Base-by-base conservation (phyloP, 1,140 invertebrate genomes). In the Antheraea mylitta region DNA sequence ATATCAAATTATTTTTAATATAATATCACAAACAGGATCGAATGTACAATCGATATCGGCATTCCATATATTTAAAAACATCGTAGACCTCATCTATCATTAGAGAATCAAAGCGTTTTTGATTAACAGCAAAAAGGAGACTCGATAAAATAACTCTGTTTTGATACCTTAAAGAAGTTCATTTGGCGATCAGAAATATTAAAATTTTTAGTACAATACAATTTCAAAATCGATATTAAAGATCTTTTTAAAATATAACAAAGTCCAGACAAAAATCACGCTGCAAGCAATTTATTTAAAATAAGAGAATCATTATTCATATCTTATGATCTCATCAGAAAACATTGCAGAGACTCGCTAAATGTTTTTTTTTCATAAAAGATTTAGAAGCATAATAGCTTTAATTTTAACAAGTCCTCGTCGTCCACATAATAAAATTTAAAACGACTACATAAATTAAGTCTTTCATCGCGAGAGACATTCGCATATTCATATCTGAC, bases 11-110 rank as follows among this genome's bases (percentile, higher is more conserved):
- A 42, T 19, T 11, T 58, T 66, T 37, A 36, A 58, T 37, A 66
- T 48, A 18, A 45, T 62, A 68, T 59, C 6, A 66, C 53, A 66
- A 53, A 53, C 16, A 19, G 18, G 36, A 61, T 66, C 73, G 75
- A 79, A 72, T 83, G 84, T 80, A 84, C 77, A 86, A 80, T 84
- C 82, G 75, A 86, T 84, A 63, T 81, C 76, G 10, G 78, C 70
- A 75, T 79, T 83, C 80, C 82, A 83, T 68, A 84, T 16, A 53
- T 16, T 53, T n/a, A 16, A 13, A 53, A 13, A 2, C 75, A 66
- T 80, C 75, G 30, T 81, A 77, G 42, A 83, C 80, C 58, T 80
- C 68, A 19, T 74, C 80, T 0, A 64, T n/a, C 48, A 66, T 66
- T 66, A 30, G 42, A 53, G 16, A 16, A 53, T 6, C 16, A 53